phyloP scores from a whole-genome alignment of 2,113 vertebrate species.

The Calidris pygmaea region DNA sequence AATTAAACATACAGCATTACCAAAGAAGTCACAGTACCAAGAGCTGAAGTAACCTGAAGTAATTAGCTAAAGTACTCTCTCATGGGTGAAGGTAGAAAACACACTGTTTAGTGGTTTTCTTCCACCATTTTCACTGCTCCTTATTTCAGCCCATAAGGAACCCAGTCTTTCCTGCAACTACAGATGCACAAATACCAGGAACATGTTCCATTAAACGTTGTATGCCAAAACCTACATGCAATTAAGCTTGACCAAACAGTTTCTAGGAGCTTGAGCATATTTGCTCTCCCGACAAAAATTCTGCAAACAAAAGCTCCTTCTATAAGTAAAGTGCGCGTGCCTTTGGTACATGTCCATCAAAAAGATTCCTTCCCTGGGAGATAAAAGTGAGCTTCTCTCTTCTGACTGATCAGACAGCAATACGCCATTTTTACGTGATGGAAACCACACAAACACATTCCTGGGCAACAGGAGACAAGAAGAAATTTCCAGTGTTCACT shows the following conservation, averaged over 20 bases:
- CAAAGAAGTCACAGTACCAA: background rate
- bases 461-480: background rate
- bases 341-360: background rate
- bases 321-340: background rate
- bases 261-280: slow-evolving; percentile 4
- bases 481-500: background rate
- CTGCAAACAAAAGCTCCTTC: slow-evolving; percentile 27
- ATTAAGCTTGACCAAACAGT: slow-evolving; percentile 51
- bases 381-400: background rate
- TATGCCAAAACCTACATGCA: slow-evolving; percentile 47
- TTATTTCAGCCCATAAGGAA: background rate
- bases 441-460: background rate
- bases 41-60: background rate
- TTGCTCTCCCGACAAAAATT: slow-evolving; percentile 48
- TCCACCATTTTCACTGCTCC: background rate
- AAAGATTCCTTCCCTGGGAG: background rate
- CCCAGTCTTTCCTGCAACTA: background rate
- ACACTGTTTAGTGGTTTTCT: background rate
- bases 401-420: background rate
- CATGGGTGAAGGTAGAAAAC: background rate
- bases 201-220: background rate
- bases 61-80: background rate
- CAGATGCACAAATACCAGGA: slow-evolving; percentile 19
- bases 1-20: background rate
- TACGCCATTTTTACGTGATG: background rate